Evolutionary conservation across 2,888 invertebrate species (phyloP), one percentile per base, ranked within the genome.

Genomic region (Melanostoma scalare): DNA sequence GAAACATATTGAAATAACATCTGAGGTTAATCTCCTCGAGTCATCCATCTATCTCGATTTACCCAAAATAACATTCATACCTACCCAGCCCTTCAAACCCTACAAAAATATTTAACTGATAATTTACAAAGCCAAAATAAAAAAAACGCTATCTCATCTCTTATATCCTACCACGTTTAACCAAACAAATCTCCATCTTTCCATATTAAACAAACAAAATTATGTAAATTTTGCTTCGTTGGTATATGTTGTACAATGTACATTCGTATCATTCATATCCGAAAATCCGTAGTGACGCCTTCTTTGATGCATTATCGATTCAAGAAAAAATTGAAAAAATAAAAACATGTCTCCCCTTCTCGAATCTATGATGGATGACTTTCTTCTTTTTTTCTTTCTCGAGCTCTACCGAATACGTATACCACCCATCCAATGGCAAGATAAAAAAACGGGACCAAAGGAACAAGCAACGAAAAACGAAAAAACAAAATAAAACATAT

Each of bases 261-360:
- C 48, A 61, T 48, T 71, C 73, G 20, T 20, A 20, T 20, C 10
- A 63, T 56, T 74, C 73, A 55, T 82, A 78, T 78, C 78, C 60
- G 73, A 82, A 68, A 73, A 82, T 82, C 82, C 73, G 68, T 78
- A 68, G 61, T 82, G 82, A 78, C 81, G 81, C 77, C 82, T 68
- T 67, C 55, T 69, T 69, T 77, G 82, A 82, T 82, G 82, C 82
- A 82, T 56, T 82, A 81, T 82, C 78, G 82, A 78, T 74, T 82
- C 63, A n/a, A 44, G 33, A 53, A 48, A 10, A 6, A 33, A 50
- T 8, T 42, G 9, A 48, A 46, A 40, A 58, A 33, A 46, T 36
- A 74, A 75, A 71, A 74, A 69, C 61, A 65, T 61, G 72, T 82
- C 73, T 58, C 63, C 69, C 68, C 35, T 73, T 53, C 48, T 48